Evolutionary conservation across 2,888 invertebrate species (phyloP).

Genomic region (Ennomos fuscantarius): DNA sequence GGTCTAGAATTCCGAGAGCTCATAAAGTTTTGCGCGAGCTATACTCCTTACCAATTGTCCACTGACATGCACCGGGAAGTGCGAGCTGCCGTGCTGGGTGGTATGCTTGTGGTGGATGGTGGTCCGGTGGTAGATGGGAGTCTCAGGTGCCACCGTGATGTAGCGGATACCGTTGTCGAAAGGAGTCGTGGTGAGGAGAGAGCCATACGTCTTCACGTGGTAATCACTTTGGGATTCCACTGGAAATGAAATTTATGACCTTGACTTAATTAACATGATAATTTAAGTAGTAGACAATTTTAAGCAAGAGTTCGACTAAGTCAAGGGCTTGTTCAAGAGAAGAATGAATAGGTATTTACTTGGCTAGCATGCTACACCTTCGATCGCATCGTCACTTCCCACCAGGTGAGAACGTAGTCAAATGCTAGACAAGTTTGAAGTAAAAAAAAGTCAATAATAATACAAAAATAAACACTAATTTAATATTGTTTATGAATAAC

Average conservation of each 20-base stretch:
- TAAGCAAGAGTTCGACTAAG: neutral
- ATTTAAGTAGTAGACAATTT: neutral
- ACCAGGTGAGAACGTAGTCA: too few relatives aligned
- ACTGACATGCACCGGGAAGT: slow-evolving; percentile 50
- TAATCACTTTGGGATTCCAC: slow-evolving; percentile 96
- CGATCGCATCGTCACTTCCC: too few relatives aligned
- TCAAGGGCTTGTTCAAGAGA: too few relatives aligned
- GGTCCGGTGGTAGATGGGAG: slow-evolving; percentile 69
- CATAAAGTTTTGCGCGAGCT: too few relatives aligned
- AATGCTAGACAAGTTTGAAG: too few relatives aligned
- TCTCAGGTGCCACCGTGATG: slow-evolving; percentile 75
- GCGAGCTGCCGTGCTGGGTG: slow-evolving; percentile 55
- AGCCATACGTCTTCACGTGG: slow-evolving; percentile 86
- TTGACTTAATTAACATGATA: neutral
- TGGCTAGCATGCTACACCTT: too few relatives aligned
- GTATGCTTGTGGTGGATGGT: slow-evolving; percentile 76
- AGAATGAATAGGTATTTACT: too few relatives aligned
- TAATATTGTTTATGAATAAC: too few relatives aligned
- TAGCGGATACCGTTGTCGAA: slow-evolving; percentile 75
- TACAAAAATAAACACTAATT: too few relatives aligned
- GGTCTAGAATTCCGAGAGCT: too few relatives aligned
- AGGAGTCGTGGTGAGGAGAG: slow-evolving; percentile 71
- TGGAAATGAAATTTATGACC: slow-evolving; percentile 75
- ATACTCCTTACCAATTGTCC: slow-evolving; percentile 20
- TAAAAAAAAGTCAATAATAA: too few relatives aligned